Evolutionary conservation across 2,113 vertebrate genomes (phyloP), one percentile per base, ranked within the genome.

Genomic region (Quiscalus mexicanus): DNA sequence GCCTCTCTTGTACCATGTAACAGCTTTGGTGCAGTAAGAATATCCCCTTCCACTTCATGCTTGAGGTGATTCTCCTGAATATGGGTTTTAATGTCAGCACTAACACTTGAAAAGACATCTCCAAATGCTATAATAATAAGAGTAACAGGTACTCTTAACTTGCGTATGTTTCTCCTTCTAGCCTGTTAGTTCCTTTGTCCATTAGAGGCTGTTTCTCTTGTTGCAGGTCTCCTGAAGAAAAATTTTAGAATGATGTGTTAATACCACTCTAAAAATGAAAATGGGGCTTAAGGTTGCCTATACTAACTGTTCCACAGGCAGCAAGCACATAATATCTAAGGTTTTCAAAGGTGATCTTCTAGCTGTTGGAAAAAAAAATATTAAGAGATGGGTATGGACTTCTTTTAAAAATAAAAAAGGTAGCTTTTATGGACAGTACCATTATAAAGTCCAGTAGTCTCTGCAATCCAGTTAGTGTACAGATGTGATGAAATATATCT

Each of bases 161-260:
- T 86, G 33, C 49, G 31, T 62, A 20, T 8, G 9, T 84, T 87
- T 90, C n/a, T 73, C 17, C n/a, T 89, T 55, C 45, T 31, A 53
- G 42, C 15, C 15, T 78, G 15, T 74, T 94, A 7, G 13, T 49
- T 53, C 20, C 49, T 85, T 56, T 73, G 64, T 70, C 68, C 70
- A 30, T 96, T 90, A 78, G 74, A 86, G 67, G 42, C 52, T 67
- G 13, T 95, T 97, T 67, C 92, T 96, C 88, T 97, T 93, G 92
- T 94, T 97, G 84, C 98, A 98, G 93, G 92, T 98, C 33, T 98
- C 98, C 98, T 98, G 79, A 84, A 97, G 90, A 75, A 50, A 39
- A 84, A 74, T 33, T 80, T 81, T 65, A 87, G 49, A 84, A 86
- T 15, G 1, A n/a, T 56, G 8, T 79, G 45, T 94, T 91, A 94